These are phyloP conservation scores for Aphelinus atriplicis DNA, from an alignment of 1,140 invertebrate genomes.

Conservation along the genomic window DNA sequence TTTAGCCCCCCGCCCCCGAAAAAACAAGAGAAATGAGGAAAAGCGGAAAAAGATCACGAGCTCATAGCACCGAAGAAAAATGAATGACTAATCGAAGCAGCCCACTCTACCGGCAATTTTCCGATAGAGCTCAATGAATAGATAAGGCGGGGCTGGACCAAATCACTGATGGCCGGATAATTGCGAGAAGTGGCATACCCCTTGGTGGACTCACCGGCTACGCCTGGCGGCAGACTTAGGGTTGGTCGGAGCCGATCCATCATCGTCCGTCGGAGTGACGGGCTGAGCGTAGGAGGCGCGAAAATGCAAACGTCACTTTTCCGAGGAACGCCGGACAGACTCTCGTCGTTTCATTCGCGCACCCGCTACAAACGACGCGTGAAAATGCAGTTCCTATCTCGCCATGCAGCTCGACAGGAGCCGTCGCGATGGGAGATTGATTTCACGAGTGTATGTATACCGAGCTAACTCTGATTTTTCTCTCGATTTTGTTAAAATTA, in stretches of 20 bases:
- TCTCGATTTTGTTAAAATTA: no score
- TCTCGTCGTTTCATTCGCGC: slow-evolving; percentile 22
- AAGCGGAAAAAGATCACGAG: neutral
- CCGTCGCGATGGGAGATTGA: slow-evolving; percentile 21
- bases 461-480: no score
- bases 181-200: slow-evolving; percentile 60
- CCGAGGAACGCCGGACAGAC: neutral
- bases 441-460: neutral
- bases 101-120: slow-evolving; percentile 47
- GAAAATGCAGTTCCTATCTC: neutral
- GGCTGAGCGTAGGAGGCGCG: slow-evolving; percentile 2
- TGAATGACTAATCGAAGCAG: neutral
- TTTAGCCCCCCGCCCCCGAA: neutral
- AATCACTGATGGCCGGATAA: slow-evolving; percentile 49
- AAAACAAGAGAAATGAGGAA: neutral
- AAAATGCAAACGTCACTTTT: slow-evolving; percentile 34
- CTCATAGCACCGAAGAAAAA: neutral
- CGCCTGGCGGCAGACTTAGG: no score
- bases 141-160: slow-evolving; percentile 61
- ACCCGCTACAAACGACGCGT: slow-evolving; percentile 13
- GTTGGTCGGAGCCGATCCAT: slow-evolving; percentile 51
- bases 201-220: no score
- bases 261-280: slow-evolving; percentile 53
- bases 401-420: no score
- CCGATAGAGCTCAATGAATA: slow-evolving; percentile 57